Percentiles rank a stretch among this genome's conserved stretches.
Evolutionary conservation across 2,797 vertebrate genomes (phyloP).

Genomic region (Bradypus variegatus): DNA sequence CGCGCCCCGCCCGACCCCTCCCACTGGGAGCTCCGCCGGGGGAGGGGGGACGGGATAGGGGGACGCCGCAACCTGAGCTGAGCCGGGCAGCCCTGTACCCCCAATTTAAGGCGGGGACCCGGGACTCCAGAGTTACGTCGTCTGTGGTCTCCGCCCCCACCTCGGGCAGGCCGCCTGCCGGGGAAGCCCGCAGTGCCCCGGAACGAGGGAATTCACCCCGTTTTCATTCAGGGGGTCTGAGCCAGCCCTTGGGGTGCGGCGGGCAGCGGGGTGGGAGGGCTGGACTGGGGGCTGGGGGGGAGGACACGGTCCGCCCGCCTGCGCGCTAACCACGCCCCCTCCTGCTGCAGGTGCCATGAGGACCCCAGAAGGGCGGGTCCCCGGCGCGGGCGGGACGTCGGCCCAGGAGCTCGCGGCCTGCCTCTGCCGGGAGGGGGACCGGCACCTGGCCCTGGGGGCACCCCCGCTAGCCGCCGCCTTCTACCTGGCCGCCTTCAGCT

Average conservation of each 20-base stretch:
- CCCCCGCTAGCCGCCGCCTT: slow-evolving; percentile 75
- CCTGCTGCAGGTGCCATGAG: background rate
- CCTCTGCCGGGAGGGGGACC: slow-evolving; percentile 82
- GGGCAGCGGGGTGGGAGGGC: too few species aligned
- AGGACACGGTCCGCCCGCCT: rapidly evolving
- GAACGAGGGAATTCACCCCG: background rate
- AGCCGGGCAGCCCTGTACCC: rapidly evolving
- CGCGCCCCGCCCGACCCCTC: background rate
- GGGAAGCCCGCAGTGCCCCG: background rate
- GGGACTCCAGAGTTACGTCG: background rate
- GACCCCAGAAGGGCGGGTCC: background rate
- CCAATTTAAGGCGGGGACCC: too few species aligned
- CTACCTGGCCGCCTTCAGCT: slow-evolving; percentile 86
- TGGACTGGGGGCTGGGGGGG: background rate
- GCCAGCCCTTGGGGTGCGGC: background rate
- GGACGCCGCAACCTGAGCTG: background rate
- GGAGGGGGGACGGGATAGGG: background rate
- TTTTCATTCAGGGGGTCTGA: background rate
- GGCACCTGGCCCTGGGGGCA: slow-evolving; percentile 73
- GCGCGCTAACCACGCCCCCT: background rate
- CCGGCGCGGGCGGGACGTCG: slow-evolving; percentile 51
- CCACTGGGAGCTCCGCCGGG: background rate
- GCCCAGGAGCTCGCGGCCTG: slow-evolving; percentile 66
- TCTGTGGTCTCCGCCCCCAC: too few species aligned
- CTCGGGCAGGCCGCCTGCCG: rapidly evolving